Evolutionary conservation across 2,113 vertebrate genomes (phyloP), one percentile per base, ranked within the genome.

Genomic region (Lophotis ruficrista): DNA sequence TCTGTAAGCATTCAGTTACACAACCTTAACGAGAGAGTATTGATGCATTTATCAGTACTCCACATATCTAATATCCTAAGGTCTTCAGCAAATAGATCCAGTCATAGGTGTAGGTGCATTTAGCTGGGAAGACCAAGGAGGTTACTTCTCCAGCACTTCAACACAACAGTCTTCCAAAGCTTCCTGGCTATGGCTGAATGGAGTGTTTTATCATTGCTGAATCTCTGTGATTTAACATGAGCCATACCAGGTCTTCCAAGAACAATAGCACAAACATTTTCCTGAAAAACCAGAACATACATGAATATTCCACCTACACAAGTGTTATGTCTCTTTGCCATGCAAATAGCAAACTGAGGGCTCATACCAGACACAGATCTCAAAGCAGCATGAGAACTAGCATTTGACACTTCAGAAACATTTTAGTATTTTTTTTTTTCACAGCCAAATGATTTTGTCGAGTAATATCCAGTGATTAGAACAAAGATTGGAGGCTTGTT

Each of bases 271-370:
- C 28, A 92, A 68, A 64, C 14, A 22, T 72, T 37, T 88, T 93
- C 73, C 82, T 85, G 79, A 94, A 88, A 80, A 93, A 65, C 5
- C 28, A 57, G 88, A 65, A 85, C 22, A 69, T 22, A 13, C 8
- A 65, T 83, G 82, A 92, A 86, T 94, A 93, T 94, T 90, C 88
- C 88, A 70, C 90, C 92, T 72, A 88, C 88, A 37, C 5, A 12
- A 45, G 19, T 50, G 54, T 20, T 60, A 8, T 30, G 21, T 65
- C 21, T 92, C 88, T 93, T 88, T 88, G 47, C 79, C 50, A 65
- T 90, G 68, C 58, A 94, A 90, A 88, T 33, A 61, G 11, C 15
- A 48, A 85, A 68, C 53, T 51, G 50, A 73, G 50, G 13, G 24
- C 13, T 92, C 24, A 15, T 22, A 69, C 4, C 35, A 86, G 53